Evolutionary conservation across 2,797 vertebrate genomes (phyloP).

Genomic region (Chrysocyon brachyurus): DNA sequence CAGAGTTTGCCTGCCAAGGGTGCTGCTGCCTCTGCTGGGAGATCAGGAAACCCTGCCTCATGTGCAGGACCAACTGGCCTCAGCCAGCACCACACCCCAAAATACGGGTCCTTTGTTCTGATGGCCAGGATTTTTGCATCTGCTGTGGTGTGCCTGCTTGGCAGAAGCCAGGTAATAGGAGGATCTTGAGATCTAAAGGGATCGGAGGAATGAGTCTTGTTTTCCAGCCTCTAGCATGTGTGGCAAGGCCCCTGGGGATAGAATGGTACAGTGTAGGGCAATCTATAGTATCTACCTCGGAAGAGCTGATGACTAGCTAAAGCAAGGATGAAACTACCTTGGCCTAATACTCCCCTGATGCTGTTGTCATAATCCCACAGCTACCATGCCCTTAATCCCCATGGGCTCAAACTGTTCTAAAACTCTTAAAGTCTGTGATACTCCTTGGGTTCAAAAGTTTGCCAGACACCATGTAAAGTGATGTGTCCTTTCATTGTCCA

Average conservation of each 20-base stretch:
- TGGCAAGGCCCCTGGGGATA: background rate
- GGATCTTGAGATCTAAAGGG: background rate
- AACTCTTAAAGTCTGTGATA: background rate
- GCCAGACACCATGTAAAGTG: background rate
- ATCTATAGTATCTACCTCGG: accelerated
- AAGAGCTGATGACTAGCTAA: background rate
- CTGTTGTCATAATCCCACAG: background rate
- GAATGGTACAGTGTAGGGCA: background rate
- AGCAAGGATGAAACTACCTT: background rate
- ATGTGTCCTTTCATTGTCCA: background rate
- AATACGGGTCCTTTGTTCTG: too few species aligned
- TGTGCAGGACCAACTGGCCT: too few species aligned
- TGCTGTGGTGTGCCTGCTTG: background rate
- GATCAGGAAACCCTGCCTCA: background rate
- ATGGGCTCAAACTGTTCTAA: conserved; percentile 20
- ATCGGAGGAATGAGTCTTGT: background rate
- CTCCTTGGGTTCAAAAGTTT: background rate
- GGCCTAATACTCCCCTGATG: background rate
- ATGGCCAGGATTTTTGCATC: background rate
- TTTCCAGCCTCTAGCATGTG: background rate
- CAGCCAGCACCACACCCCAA: background rate
- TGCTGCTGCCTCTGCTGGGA: background rate
- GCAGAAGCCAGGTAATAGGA: background rate
- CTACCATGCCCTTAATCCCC: background rate
- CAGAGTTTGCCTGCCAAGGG: background rate